phyloP scores from a whole-genome alignment of 2,797 vertebrate genomes.

The Acomys russatus region DNA sequence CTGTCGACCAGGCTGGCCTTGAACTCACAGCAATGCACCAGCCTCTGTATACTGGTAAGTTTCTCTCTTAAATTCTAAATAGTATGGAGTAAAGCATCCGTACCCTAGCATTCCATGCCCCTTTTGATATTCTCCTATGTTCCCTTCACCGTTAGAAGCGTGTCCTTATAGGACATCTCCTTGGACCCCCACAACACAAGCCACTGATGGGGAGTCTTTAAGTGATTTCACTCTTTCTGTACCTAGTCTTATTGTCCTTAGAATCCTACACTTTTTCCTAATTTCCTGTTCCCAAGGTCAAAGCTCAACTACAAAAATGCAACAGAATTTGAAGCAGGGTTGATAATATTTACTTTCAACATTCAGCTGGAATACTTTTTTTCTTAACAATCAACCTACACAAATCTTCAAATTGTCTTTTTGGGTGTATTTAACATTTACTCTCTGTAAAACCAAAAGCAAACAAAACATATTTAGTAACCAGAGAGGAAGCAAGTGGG shows the following conservation, averaged over 20 bases:
- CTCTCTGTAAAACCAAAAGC: neutral
- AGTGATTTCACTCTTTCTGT: slow-evolving; percentile 31
- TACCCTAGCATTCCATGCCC: neutral
- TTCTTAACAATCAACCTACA: slow-evolving; percentile 27
- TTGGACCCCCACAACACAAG: slow-evolving; percentile 12
- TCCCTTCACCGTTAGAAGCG: neutral
- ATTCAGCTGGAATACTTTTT: neutral
- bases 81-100: neutral
- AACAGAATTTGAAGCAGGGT: slow-evolving; percentile 26
- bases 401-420: neutral
- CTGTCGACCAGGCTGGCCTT: no score
- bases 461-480: neutral
- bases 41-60: neutral
- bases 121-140: neutral
- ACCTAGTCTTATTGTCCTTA: slow-evolving; percentile 44
- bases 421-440: neutral
- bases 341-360: neutral
- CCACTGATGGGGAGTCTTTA: slow-evolving; percentile 49
- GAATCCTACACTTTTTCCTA: slow-evolving; percentile 50
- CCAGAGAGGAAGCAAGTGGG: neutral
- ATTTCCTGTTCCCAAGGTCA: neutral
- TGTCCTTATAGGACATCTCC: neutral
- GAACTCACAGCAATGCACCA: no score
- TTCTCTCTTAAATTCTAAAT: neutral
- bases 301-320: neutral